A percentile compares a stretch with the other conserved stretches of the same genome.
Evolutionary conservation across 2,113 vertebrate genomes (phyloP).

Genomic region (Halcyon senegalensis): DNA sequence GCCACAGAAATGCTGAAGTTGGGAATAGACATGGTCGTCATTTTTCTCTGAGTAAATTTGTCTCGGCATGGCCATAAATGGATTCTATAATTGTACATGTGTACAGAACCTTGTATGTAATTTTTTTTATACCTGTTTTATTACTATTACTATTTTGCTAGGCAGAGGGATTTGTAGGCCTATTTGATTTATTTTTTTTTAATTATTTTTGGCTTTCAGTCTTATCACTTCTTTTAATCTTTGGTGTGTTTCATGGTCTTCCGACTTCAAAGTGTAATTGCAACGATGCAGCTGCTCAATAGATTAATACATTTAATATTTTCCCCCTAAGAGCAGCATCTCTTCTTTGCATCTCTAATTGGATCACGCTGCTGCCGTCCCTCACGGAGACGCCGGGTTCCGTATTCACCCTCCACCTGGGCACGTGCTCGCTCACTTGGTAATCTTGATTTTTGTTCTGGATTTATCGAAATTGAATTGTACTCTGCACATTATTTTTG

Average conservation of each 20-base stretch:
- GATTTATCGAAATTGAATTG: conserved; percentile 58
- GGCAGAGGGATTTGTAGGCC: not conserved
- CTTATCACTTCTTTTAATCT: conserved; percentile 6
- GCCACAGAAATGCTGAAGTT: not conserved
- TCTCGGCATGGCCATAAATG: not conserved
- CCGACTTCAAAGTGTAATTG: conserved; percentile 66
- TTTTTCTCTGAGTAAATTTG: not conserved
- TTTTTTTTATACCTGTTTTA: not conserved
- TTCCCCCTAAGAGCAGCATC: conserved; percentile 52
- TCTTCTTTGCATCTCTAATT: conserved; percentile 65
- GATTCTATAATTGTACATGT: not conserved
- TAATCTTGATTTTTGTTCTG: conserved; percentile 24
- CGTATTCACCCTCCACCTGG: conserved; percentile 37
- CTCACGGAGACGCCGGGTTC: conserved; percentile 45
- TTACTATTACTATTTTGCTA: not conserved
- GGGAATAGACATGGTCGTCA: not conserved
- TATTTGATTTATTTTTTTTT: not conserved
- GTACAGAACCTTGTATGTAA: not conserved
- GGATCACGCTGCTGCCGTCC: conserved; percentile 45
- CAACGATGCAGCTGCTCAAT: conserved; percentile 47
- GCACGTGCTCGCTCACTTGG: conserved; percentile 40
- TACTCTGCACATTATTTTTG: not conserved
- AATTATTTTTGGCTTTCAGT: not conserved
- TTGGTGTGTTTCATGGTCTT: conserved; percentile 38
- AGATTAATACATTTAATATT: conserved; percentile 60